phyloP scores from a whole-genome alignment of 2,797 vertebrate species.

The Margarornis squamiger region DNA sequence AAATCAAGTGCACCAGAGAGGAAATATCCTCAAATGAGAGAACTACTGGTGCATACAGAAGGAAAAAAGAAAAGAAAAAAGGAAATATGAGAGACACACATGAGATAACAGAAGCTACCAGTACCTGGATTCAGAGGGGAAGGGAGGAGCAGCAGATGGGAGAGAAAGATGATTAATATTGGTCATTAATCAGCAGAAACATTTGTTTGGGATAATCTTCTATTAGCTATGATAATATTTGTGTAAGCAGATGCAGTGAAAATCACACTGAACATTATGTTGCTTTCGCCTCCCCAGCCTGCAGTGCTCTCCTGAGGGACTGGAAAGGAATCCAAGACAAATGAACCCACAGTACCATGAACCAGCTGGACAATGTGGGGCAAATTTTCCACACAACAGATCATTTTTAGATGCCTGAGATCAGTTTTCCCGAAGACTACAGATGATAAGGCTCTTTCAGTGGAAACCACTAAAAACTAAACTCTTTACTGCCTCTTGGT shows the following conservation, averaged over 20 bases:
- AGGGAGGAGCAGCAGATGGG: conserved; percentile 55
- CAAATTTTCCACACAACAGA: background rate
- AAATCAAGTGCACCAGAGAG: conserved; percentile 63
- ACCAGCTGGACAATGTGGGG: background rate
- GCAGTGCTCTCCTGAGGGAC: background rate
- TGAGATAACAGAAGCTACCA: conserved; percentile 9
- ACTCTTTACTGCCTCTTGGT: background rate
- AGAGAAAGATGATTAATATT: conserved; percentile 64
- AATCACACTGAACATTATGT: conserved; percentile 8
- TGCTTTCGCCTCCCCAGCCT: background rate
- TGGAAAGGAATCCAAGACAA: conserved; percentile 31
- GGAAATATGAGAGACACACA: background rate
- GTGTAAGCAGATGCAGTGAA: conserved; percentile 42
- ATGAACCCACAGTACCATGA: background rate
- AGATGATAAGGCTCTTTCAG: background rate
- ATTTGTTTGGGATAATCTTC: conserved; percentile 51
- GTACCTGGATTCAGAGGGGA: conserved; percentile 49
- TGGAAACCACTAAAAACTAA: background rate
- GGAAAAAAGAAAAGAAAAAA: background rate
- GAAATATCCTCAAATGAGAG: conserved; percentile 52
- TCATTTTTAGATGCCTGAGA: background rate
- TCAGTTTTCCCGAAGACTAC: background rate
- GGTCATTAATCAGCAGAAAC: conserved; percentile 64
- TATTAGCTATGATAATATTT: conserved; percentile 51
- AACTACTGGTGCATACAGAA: conserved; percentile 33